Evolutionary conservation across 2,888 invertebrate genomes (phyloP), one percentile per base, ranked within the genome.

Genomic region (Hermaeophaga mercurialis): DNA sequence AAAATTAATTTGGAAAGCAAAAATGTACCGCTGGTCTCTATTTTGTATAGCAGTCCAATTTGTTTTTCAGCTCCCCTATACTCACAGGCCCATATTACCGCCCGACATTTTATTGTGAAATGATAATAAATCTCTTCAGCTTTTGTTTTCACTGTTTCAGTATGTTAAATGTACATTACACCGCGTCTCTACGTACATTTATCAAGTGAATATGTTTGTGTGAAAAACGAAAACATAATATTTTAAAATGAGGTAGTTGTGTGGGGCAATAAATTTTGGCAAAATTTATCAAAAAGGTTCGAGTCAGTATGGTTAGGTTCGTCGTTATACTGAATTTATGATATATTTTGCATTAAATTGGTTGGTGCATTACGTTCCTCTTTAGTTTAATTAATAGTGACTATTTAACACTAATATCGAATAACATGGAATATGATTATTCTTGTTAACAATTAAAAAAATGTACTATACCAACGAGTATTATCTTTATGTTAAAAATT

Each of bases 91-190:
- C 47, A 47, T 34, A 47, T 41, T 41, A n/a, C n/a, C n/a, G 49
- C 41, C 49, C 41, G 41, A 31, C 39, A 41, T 54, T 58, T 54
- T 49, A 47, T 44, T 50, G 49, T 33, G 54, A 41, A 49, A 46
- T 18, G 14, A 17, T 39, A 38, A 58, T 58, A 58, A 58, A 58
- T 58, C 58, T 46, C 54, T 44, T 17, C 28, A 12, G 50, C 41
- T 45, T 45, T 55, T 57, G 52, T 57, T 57, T 41, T 44, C 45
- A 52, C 49, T 44, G 45, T 55, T 60, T 55, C 49, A 47, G 36
- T 57, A 28, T 55, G 57, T 60, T 57, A 52, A 60, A 53, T 55
- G 55, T 47, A 50, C 52, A 56, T 60, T 60, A 57, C 46, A 41
- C 38, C 38, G 26, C 41, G 41, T 22, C n/a, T 22, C 41, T 19